These are phyloP conservation scores for Merodon equestris DNA, from an alignment of 2,888 invertebrate species.

Conservation along the genomic window DNA sequence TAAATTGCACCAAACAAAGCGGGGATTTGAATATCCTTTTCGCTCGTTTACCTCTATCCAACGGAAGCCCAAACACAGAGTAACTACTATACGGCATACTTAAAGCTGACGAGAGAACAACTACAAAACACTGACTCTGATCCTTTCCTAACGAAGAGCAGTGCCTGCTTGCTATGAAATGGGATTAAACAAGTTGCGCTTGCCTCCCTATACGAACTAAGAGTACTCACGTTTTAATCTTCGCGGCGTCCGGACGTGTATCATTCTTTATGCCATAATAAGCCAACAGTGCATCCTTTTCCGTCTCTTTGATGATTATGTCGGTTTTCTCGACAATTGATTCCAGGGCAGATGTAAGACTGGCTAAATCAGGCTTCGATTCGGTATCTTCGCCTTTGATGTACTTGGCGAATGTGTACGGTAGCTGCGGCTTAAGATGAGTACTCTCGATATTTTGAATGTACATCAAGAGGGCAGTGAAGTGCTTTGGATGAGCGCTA, in stretches of 20 bases:
- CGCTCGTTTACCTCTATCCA: background rate
- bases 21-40: conserved; percentile 36
- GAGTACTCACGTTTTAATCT: conserved; percentile 86
- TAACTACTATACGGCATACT: too few relatives aligned
- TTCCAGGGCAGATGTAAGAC: conserved; percentile 78
- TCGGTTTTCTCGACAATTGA: conserved; percentile 83
- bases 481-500: conserved; percentile 85
- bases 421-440: conserved; percentile 78
- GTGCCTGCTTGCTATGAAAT: conserved; percentile 23
- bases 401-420: conserved; percentile 79
- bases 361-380: conserved; percentile 73
- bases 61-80: background rate
- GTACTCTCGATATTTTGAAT: conserved; percentile 85
- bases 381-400: conserved; percentile 77
- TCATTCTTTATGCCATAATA: conserved; percentile 93
- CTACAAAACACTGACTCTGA: background rate
- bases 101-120: background rate
- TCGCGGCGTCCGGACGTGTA: conserved; percentile 88
- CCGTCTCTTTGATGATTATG: conserved; percentile 85
- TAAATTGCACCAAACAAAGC: conserved; percentile 59
- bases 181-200: conserved; percentile 25
- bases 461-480: conserved; percentile 88
- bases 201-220: background rate
- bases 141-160: background rate
- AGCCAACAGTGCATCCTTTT: conserved; percentile 88